These are phyloP conservation scores for Lophura nycthemera DNA, from an alignment of 2,113 vertebrate genomes.

Conservation along the genomic window DNA sequence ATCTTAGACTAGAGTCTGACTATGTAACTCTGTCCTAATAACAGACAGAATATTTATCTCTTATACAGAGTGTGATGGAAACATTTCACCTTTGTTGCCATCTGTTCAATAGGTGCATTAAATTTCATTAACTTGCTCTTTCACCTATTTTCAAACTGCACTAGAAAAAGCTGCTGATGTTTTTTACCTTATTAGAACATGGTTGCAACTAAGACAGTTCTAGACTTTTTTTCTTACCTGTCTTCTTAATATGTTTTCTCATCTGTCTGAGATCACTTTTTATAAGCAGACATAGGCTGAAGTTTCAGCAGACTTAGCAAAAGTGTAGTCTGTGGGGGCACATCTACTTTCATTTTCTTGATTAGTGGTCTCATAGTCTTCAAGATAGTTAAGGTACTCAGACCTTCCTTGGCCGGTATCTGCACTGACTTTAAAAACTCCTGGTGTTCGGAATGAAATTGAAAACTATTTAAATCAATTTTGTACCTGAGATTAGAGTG, in stretches of 20 bases:
- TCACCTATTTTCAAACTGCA: background rate
- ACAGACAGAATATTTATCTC: background rate
- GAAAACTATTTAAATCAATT: background rate
- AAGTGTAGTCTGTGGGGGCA: background rate
- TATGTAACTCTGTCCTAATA: background rate
- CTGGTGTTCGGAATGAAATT: background rate
- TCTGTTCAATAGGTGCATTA: background rate
- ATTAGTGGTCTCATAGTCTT: background rate
- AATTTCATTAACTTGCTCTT: background rate
- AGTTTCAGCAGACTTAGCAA: background rate
- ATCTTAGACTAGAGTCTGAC: background rate
- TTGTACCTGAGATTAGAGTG: background rate
- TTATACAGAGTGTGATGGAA: background rate
- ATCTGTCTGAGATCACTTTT: background rate
- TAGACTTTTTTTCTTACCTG: background rate
- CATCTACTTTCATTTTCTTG: background rate
- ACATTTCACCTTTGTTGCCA: background rate
- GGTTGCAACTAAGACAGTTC: background rate
- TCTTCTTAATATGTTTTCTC: background rate
- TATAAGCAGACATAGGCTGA: background rate
- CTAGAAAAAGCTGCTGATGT: background rate
- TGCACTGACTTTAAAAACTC: background rate
- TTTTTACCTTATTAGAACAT: background rate
- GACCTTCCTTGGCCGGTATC: background rate
- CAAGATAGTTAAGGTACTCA: background rate